Evolutionary conservation across 2,113 vertebrate species (phyloP).

Genomic region (Corythoichthys haematopterus): DNA sequence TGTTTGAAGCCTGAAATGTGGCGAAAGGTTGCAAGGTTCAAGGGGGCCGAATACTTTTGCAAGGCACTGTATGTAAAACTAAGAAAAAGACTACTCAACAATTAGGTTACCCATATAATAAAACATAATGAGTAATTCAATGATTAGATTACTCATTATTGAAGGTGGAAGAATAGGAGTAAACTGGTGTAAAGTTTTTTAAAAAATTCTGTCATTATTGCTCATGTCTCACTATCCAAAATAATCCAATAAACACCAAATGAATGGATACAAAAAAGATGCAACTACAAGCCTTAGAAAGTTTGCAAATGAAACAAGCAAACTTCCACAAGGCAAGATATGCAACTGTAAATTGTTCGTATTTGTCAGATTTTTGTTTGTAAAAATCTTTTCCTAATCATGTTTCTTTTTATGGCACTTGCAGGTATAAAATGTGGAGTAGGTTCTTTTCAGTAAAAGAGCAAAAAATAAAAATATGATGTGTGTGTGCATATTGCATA

Average conservation of each 20-base stretch:
- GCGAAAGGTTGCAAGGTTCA: too few species aligned
- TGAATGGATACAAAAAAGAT: conserved; percentile 7
- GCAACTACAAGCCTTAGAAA: conserved; percentile 12
- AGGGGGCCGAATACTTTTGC: too few species aligned
- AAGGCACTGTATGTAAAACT: too few species aligned
- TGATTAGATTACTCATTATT: too few species aligned
- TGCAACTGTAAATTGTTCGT: neutral
- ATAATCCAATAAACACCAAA: conserved; percentile 11
- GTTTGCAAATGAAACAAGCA: neutral
- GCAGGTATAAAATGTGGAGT: neutral
- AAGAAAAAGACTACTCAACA: too few species aligned
- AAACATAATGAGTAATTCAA: too few species aligned
- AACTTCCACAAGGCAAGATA: neutral
- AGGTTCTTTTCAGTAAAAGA: neutral
- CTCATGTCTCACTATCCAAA: conserved; percentile 4
- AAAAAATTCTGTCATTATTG: too few species aligned
- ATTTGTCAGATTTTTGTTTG: neutral
- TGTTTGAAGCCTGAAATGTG: too few species aligned
- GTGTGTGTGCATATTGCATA: neutral
- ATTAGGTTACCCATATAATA: too few species aligned
- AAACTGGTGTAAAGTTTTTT: too few species aligned
- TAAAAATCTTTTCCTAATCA: neutral
- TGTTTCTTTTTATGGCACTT: neutral
- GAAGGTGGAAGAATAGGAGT: too few species aligned
- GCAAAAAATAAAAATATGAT: neutral